Percentiles rank a stretch among this genome's conserved stretches.
Evolutionary conservation across 2,113 vertebrate species (phyloP).

Genomic region (Hypanus sabinus): DNA sequence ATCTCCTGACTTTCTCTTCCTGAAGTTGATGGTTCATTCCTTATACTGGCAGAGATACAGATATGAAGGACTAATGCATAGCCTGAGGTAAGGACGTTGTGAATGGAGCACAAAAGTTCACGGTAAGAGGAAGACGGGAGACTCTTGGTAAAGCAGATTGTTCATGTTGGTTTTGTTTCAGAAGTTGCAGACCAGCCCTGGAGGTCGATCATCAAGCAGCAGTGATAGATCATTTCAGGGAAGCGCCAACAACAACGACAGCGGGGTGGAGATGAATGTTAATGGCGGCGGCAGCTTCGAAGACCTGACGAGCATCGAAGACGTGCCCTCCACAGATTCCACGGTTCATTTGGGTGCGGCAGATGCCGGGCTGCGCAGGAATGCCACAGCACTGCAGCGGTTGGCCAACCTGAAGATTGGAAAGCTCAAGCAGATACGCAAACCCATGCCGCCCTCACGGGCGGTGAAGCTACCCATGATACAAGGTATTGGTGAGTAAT

Average conservation of each 20-base stretch:
- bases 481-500: constrained; percentile 61
- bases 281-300: constrained; percentile 83
- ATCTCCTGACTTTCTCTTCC: too few species aligned
- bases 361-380: constrained; percentile 70
- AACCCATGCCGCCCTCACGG: constrained; percentile 58
- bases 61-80: too few species aligned
- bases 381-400: constrained; percentile 71
- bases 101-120: too few species aligned
- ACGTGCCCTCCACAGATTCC: constrained; percentile 53
- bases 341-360: constrained; percentile 69
- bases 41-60: not conserved
- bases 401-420: constrained; percentile 91
- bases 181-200: constrained; percentile 89
- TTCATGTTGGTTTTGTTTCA: constrained; percentile 42
- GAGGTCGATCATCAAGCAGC: constrained; percentile 89
- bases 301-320: constrained; percentile 82
- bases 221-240: constrained; percentile 88
- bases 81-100: too few species aligned
- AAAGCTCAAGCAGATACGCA: constrained; percentile 80
- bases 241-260: constrained; percentile 92
- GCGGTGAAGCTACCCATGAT: constrained; percentile 73
- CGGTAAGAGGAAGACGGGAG: too few species aligned
- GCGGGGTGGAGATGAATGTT: constrained; percentile 90
- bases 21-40: too few species aligned
- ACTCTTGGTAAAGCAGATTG: not conserved